Evolutionary conservation across 2,888 invertebrate genomes (phyloP).

Genomic region (Thalpophila matura): DNA sequence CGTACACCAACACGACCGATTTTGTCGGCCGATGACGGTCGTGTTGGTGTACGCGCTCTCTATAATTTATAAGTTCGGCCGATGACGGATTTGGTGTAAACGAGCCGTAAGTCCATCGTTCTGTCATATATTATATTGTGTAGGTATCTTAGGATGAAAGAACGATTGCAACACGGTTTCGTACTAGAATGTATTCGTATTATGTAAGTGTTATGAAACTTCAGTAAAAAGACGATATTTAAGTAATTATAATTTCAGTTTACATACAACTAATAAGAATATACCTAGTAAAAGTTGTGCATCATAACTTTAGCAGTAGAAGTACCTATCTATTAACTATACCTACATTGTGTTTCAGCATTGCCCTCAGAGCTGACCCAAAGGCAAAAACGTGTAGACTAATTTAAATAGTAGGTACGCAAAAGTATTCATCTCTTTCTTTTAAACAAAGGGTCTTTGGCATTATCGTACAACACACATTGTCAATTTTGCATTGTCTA

Average conservation of each 20-base stretch:
- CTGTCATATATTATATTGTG: constrained; percentile 27
- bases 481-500: too few relatives aligned
- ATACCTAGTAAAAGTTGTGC: background rate
- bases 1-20: too few relatives aligned
- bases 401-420: too few relatives aligned
- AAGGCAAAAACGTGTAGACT: too few relatives aligned
- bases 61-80: too few relatives aligned
- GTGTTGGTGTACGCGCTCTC: too few relatives aligned
- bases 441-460: too few relatives aligned
- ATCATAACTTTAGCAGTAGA: background rate
- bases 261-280: background rate
- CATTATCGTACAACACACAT: too few relatives aligned
- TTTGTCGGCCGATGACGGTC: too few relatives aligned
- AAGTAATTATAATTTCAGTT: background rate
- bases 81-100: too few relatives aligned
- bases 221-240: constrained; percentile 3
- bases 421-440: too few relatives aligned
- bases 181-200: background rate
- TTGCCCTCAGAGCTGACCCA: background rate
- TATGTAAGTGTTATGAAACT: constrained; percentile 21
- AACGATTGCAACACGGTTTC: constrained; percentile 15
- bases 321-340: background rate
- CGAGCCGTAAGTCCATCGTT: constrained; percentile 44
- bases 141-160: constrained; percentile 11
- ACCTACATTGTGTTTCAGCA: background rate